These are phyloP conservation scores for Ciconia maguari DNA, from an alignment of 2,113 vertebrate genomes.

Conservation along the genomic window DNA sequence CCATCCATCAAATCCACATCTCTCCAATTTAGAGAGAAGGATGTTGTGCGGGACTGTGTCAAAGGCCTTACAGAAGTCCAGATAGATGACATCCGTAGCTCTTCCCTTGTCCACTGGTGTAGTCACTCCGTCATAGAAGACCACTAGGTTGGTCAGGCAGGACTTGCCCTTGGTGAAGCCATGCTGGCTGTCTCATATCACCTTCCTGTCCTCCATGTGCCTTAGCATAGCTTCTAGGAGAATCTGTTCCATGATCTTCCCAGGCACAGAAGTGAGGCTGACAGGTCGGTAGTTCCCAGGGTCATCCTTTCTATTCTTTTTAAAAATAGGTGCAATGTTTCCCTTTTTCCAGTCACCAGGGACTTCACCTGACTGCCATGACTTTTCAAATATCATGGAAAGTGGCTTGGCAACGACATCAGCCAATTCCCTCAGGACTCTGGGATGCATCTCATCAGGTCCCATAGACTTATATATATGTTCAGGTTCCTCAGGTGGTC, in stretches of 20 bases:
- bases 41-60: no score
- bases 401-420: not conserved
- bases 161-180: not conserved
- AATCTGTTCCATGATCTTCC: not conserved
- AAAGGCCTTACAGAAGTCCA: no score
- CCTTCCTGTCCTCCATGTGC: not conserved
- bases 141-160: not conserved
- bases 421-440: not conserved
- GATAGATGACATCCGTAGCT: not conserved
- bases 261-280: not conserved
- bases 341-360: not conserved
- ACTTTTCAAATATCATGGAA: not conserved
- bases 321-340: not conserved
- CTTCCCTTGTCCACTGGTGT: not conserved
- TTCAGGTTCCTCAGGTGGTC: not conserved
- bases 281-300: accelerated
- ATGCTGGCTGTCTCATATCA: not conserved
- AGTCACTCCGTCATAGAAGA: not conserved
- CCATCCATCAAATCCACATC: no score
- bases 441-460: accelerated
- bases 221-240: not conserved
- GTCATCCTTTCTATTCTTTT: not conserved
- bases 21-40: no score
- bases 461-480: not conserved
- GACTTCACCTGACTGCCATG: not conserved